Percentiles rank a stretch among this genome's conserved stretches.
phyloP scores from a whole-genome alignment of 2,113 vertebrate genomes.

The Phaethon lepturus region DNA sequence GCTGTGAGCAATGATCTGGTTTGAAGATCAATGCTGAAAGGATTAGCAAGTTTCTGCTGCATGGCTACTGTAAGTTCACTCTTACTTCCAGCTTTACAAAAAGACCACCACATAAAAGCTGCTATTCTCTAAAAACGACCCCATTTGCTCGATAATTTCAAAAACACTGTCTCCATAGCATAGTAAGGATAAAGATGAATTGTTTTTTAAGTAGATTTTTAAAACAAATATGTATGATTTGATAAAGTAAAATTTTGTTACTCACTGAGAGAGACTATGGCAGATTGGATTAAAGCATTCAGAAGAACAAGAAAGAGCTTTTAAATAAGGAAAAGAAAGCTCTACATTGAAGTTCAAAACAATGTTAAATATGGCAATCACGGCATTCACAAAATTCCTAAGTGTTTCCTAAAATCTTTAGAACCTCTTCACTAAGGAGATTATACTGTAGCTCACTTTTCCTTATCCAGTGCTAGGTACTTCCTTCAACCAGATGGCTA shows the following conservation, averaged over 20 bases:
- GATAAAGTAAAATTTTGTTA: constrained; percentile 58
- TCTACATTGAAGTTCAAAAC: background rate
- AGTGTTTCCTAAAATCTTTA: background rate
- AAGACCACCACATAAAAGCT: background rate
- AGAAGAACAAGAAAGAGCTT: constrained; percentile 61
- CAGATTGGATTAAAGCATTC: constrained; percentile 63
- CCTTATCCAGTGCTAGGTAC: background rate
- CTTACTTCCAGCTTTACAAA: constrained; percentile 29
- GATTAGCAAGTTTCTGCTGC: constrained; percentile 60
- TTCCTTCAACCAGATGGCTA: background rate
- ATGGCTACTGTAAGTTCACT: background rate
- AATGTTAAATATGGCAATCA: background rate
- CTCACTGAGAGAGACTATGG: constrained; percentile 80
- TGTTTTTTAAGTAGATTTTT: background rate
- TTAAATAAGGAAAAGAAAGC: constrained; percentile 41
- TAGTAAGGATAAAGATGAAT: background rate
- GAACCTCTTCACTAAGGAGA: background rate
- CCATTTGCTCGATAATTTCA: background rate
- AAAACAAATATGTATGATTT: background rate
- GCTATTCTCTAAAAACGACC: constrained; percentile 25
- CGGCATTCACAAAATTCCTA: background rate
- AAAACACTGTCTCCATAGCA: background rate
- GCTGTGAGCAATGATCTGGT: background rate
- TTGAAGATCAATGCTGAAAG: background rate
- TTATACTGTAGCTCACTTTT: background rate